Base-by-base conservation (phyloP, 2,888 invertebrate genomes). In the Synergus japonicus region DNA sequence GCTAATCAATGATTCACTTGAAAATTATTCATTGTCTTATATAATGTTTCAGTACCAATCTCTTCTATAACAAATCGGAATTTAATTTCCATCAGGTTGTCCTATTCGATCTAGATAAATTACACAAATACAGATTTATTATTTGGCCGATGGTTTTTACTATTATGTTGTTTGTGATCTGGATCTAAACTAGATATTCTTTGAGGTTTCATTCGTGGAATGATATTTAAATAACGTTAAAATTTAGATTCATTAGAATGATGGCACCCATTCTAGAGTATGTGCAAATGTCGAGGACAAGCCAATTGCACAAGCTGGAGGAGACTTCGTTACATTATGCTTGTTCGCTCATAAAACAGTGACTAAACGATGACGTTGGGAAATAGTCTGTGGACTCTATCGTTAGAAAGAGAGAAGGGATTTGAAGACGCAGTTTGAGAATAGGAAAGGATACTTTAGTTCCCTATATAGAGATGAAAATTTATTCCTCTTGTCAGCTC, bases 281-380 rank as follows among this genome's bases (percentile, higher is more conserved):
- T 67, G 49, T 54, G 37, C 69, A 73, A 73, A 73, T 73, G 69
- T 73, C 69, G 69, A 73, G 69, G 69, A 73, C 69, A 73, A 49
- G 37, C 10, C 22, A 37, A 15, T 73, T 73, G 49, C 49, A 29
- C 46, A 73, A 44, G 41, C 22, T 29, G 1, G 13, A 41, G 12
- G 13, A 66, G 66, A 66, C 66, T 66, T 66, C n/a, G 66, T 66
- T 66, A 66, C 18, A 66, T 66, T 66, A 66, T 66, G 37, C 49
- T 69, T 22, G 22, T 49, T 69, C 49, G 29, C 49, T 69, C 69
- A 69, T 69, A 69, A 69, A 69, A 69, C 22, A 69, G 69, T 69
- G 69, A 69, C 69, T 69, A 69, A 49, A 69, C 67, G 69, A 49
- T 69, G 29, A 46, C 13, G 69, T 69, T 69, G 69, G 49, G 69